phyloP scores from a whole-genome alignment of 2,797 vertebrate species.

The Microctenopoma steveboyesi region DNA sequence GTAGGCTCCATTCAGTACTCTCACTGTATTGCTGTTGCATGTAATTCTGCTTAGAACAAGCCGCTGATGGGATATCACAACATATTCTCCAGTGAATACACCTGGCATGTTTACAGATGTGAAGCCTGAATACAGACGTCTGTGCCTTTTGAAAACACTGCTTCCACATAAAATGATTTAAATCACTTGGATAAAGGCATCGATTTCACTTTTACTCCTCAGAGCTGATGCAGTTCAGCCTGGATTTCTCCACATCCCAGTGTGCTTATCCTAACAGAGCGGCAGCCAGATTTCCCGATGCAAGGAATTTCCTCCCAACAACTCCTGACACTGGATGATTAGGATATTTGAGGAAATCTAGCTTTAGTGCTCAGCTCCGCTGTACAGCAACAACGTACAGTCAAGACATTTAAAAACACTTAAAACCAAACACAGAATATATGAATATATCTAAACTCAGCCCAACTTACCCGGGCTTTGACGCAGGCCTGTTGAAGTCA shows the following conservation, averaged over 20 bases:
- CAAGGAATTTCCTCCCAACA: slow-evolving; percentile 62
- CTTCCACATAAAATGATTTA: slow-evolving; percentile 42
- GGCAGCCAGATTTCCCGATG: slow-evolving; percentile 53
- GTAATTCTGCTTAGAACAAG: slow-evolving; percentile 59
- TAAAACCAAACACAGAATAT: background rate
- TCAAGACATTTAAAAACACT: background rate
- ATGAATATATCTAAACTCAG: slow-evolving; percentile 11
- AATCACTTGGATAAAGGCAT: slow-evolving; percentile 44
- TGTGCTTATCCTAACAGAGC: slow-evolving; percentile 59
- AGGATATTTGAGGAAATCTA: slow-evolving; percentile 58
- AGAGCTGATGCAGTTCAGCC: slow-evolving; percentile 57
- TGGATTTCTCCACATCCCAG: slow-evolving; percentile 39
- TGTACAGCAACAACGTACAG: slow-evolving; percentile 6
- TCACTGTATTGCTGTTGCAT: slow-evolving; percentile 20
- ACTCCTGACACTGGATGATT: slow-evolving; percentile 52
- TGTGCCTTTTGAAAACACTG: slow-evolving; percentile 17
- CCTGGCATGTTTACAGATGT: slow-evolving; percentile 45
- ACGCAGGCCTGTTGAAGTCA: background rate
- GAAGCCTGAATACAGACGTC: slow-evolving; percentile 36
- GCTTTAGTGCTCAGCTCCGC: slow-evolving; percentile 13
- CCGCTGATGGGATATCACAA: slow-evolving; percentile 36
- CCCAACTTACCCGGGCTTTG: slow-evolving; percentile 30
- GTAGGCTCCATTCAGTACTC: slow-evolving; percentile 33
- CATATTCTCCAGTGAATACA: slow-evolving; percentile 30
- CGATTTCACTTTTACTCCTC: slow-evolving; percentile 55